A percentile compares a stretch with the other conserved stretches of the same genome.
Evolutionary conservation across 1,140 invertebrate species (phyloP).

Genomic region (Anthonomus grandis): DNA sequence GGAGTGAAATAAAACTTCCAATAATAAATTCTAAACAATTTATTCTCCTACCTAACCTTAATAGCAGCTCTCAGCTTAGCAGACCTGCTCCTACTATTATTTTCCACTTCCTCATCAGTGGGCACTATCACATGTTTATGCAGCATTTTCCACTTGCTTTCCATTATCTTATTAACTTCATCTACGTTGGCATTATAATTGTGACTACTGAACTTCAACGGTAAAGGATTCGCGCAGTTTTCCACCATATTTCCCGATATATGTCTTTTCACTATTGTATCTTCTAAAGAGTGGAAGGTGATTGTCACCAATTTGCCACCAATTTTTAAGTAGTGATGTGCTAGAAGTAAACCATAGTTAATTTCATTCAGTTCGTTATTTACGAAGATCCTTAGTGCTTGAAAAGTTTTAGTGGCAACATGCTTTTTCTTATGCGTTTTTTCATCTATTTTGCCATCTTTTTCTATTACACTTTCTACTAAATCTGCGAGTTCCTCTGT

Average conservation of each 20-base stretch:
- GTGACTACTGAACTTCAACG: constrained; percentile 63
- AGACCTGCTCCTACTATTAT: constrained; percentile 81
- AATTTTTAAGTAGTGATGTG: constrained; percentile 72
- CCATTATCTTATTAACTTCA: constrained; percentile 59
- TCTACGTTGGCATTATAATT: constrained; percentile 54
- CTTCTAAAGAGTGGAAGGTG: constrained; percentile 91
- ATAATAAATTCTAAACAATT: too few species aligned
- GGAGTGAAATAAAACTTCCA: too few species aligned
- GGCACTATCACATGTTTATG: constrained; percentile 80
- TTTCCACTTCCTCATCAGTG: constrained; percentile 65
- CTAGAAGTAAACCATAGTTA: constrained; percentile 81
- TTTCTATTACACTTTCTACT: constrained; percentile 63
- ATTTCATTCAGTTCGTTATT: constrained; percentile 97
- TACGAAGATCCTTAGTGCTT: constrained; percentile 92
- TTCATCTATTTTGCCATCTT: constrained; percentile 60
- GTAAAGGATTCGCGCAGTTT: constrained; percentile 61
- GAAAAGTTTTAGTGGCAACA: constrained; percentile 88
- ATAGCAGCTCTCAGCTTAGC: constrained; percentile 83
- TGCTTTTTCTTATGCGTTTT: constrained; percentile 74
- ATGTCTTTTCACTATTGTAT: constrained; percentile 92
- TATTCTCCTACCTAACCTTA: constrained; percentile 46
- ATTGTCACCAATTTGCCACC: constrained; percentile 77
- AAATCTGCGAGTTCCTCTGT: constrained; percentile 81
- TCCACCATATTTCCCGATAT: constrained; percentile 73
- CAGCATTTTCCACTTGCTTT: constrained; percentile 70